Base-by-base conservation (phyloP, 2,888 invertebrate genomes). In the Nudaria mundana region DNA sequence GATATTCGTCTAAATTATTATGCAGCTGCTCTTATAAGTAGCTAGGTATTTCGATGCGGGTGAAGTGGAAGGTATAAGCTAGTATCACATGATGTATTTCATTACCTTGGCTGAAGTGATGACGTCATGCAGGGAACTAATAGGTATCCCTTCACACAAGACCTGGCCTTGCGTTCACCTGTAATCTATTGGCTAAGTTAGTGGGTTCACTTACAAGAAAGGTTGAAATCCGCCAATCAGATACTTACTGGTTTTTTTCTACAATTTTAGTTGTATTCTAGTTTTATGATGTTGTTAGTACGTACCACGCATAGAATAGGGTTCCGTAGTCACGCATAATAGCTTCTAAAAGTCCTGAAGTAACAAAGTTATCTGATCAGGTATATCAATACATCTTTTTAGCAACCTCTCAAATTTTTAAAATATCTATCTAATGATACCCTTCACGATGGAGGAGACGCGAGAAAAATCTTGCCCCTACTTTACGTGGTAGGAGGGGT, bases 161-260 rank as follows among this genome's bases (percentile, higher is more conserved):
- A 42, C 56, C 48, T 56, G 59, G 52, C 56, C 56, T 56, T 56
- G 56, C 56, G 23, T 52, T 58, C 59, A 52, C 48, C 24, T 36
- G 26, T 30, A 28, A 16, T 26, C 30, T 8, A 56, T 56, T 56
- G 56, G 56, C 44, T 40, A 42, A 23, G 34, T 46, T 18, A 35
- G n/a, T 30, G 32, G 7, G 30, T 36, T 35, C 39, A 34, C 35
- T 13, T 26, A 0, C 5, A 5, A 6, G 14, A 4, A 30, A 30
- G 23, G 38, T 33, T 20, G 29, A 2, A 30, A 8, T 20, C 39
- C 2, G 18, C 56, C 56, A 56, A 56, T 56, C 42, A 44, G 35
- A 12, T 5, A 5, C 2, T 6, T 6, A 30, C n/a, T 10, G 29
- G 43, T 48, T 40, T 55, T 32, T 23, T 18, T 30, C n/a, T 18